phyloP scores from a whole-genome alignment of 2,888 invertebrate species.

The Erebia palarica region DNA sequence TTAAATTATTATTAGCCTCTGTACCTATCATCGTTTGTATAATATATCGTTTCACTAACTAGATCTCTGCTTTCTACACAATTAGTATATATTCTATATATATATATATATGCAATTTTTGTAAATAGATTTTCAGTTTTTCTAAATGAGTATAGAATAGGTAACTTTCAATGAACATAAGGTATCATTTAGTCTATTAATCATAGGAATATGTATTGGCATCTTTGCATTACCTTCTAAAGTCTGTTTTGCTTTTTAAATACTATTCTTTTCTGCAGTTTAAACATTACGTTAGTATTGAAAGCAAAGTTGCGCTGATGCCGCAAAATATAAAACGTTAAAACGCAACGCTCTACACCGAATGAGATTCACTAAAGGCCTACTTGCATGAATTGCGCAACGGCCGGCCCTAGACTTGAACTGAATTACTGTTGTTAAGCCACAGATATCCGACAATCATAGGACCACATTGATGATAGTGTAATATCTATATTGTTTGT shows the following conservation, averaged over 20 bases:
- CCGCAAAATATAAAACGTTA: neutral
- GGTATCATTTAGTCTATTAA: too few relatives aligned
- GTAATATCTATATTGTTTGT: too few relatives aligned
- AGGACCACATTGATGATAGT: too few relatives aligned
- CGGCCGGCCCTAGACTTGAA: constrained; percentile 76
- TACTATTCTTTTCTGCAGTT: neutral
- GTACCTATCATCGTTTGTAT: too few relatives aligned
- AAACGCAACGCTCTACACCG: constrained; percentile 28
- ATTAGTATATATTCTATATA: too few relatives aligned
- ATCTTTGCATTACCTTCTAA: neutral
- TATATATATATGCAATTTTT: too few relatives aligned
- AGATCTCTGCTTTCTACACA: too few relatives aligned
- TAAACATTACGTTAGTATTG: neutral
- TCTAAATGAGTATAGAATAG: too few relatives aligned
- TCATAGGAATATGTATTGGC: neutral
- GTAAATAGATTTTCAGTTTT: too few relatives aligned
- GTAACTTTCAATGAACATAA: too few relatives aligned
- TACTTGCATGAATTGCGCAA: constrained; percentile 74
- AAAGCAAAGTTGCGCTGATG: neutral
- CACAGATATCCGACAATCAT: neutral
- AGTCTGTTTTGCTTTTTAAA: neutral
- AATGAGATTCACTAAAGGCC: constrained; percentile 63
- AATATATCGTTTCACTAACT: too few relatives aligned
- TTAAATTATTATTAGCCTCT: too few relatives aligned
- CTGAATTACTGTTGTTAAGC: constrained; percentile 52